These are phyloP conservation scores for Zaprionus taronus DNA, from an alignment of 1,140 invertebrate genomes.

Conservation along the genomic window DNA sequence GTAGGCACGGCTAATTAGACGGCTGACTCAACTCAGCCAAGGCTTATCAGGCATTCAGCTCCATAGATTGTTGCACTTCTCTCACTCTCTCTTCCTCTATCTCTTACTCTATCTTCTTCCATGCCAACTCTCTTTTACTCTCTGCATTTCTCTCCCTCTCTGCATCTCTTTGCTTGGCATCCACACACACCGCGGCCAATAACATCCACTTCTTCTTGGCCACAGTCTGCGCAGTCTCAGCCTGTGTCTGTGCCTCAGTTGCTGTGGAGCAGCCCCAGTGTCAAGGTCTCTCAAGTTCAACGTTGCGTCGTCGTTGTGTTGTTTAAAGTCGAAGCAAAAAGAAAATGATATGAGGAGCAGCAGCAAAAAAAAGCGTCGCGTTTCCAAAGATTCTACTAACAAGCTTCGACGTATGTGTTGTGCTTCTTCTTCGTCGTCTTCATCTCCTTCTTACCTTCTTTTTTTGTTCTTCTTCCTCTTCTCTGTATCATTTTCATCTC, in stretches of 20 bases:
- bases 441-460: not conserved
- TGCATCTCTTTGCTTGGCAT: slow-evolving; percentile 31
- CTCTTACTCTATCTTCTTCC: slow-evolving; percentile 4
- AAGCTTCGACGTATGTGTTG: slow-evolving; percentile 25
- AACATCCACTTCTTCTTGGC: slow-evolving; percentile 58
- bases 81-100: not conserved
- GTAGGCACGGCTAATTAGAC: slow-evolving; percentile 41
- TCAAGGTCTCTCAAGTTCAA: slow-evolving; percentile 85
- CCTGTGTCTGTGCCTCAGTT: slow-evolving; percentile 52
- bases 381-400: slow-evolving; percentile 26
- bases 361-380: slow-evolving; percentile 31
- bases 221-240: slow-evolving; percentile 15
- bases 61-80: slow-evolving; percentile 9
- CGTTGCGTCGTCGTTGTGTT: slow-evolving; percentile 48
- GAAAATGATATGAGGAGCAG: slow-evolving; percentile 26
- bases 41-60: slow-evolving; percentile 54
- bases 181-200: slow-evolving; percentile 46
- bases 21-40: slow-evolving; percentile 31
- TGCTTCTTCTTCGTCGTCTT: not conserved
- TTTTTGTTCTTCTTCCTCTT: not conserved
- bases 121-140: slow-evolving; percentile 2
- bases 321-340: slow-evolving; percentile 18
- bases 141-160: slow-evolving; percentile 36
- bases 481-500: not conserved
- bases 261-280: slow-evolving; percentile 83